phyloP scores from a whole-genome alignment of 2,797 vertebrate genomes.

The Discoglossus pictus region DNA sequence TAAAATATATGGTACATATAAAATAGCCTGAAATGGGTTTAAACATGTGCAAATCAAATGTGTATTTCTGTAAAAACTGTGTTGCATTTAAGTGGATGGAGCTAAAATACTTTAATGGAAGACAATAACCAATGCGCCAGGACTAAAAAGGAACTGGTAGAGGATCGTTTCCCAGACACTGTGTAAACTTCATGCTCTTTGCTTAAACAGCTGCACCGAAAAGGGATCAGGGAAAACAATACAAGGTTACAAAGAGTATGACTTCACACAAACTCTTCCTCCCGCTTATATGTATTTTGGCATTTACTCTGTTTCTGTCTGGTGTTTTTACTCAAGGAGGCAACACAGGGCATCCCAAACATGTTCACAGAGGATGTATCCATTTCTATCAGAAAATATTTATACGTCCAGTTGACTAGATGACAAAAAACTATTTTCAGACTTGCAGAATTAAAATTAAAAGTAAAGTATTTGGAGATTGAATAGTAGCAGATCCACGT shows the following conservation, averaged over 20 bases:
- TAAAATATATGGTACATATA: too few species aligned
- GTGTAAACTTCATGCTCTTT: constrained; percentile 22
- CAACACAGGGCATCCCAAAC: background rate
- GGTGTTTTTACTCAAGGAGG: background rate
- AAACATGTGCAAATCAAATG: too few species aligned
- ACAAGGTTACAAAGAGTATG: constrained; percentile 25
- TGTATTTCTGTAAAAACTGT: too few species aligned
- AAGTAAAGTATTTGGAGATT: too few species aligned
- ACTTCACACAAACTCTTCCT: constrained; percentile 21
- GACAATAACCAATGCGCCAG: background rate
- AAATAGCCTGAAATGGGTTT: too few species aligned
- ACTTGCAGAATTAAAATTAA: too few species aligned
- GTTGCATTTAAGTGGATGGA: too few species aligned
- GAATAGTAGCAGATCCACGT: too few species aligned
- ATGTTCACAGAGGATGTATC: background rate
- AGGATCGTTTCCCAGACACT: constrained; percentile 1
- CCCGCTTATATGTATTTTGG: background rate
- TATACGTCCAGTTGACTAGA: too few species aligned
- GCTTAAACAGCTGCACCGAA: constrained; percentile 38
- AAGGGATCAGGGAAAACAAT: constrained; percentile 11
- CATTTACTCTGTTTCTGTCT: background rate
- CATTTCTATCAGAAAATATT: too few species aligned
- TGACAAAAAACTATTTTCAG: too few species aligned
- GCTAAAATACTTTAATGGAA: background rate
- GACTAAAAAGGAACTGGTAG: background rate